Evolutionary conservation across 2,888 invertebrate genomes (phyloP), one percentile per base, ranked within the genome.

Genomic region (Acleris laterana): DNA sequence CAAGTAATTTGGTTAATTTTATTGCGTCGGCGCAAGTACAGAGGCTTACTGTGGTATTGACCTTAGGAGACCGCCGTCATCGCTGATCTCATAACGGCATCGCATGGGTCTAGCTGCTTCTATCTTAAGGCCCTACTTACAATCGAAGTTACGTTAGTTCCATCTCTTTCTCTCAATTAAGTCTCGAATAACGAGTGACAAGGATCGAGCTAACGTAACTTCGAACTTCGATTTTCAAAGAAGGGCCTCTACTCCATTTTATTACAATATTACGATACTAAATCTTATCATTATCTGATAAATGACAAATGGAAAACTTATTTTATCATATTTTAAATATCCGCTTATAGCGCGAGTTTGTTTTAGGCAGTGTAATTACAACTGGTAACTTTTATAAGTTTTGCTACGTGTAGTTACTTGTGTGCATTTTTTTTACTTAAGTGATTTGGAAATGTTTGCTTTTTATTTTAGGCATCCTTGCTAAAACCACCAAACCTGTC

Each of bases 61-160:
- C 84, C 85, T 85, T 81, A 81, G 57, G 17, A 70, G 69, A 70
- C 69, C 75, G 66, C 69, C 83, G 85, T 85, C 86, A 86, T 80
- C 75, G 80, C 79, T 87, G 87, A 87, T 86, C 81, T 87, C 84
- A 86, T 80, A 76, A 75, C 72, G 73, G 79, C 79, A 74, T 72
- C 71, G 77, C 71, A 72, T 73, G 68, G 71, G 68, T 62, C 48
- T 48, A 42, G 19, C 11, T 38, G 38, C 11, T 48, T 59, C 32
- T 59, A 38, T 49, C 16, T 49, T 46, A 20, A 25, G 25, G 25
- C 25, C 25, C 25, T 25, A 25, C 25, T 25, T 32, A 11, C 9
- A 32, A 32, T 11, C 32, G 11, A 2, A 25, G 25, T 25, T 25
- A 7, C 6, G 25, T 25, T 25, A 25, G 6, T 6, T 25, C 25